phyloP scores from a whole-genome alignment of 2,797 vertebrate species.

The Crenuchus spilurus region DNA sequence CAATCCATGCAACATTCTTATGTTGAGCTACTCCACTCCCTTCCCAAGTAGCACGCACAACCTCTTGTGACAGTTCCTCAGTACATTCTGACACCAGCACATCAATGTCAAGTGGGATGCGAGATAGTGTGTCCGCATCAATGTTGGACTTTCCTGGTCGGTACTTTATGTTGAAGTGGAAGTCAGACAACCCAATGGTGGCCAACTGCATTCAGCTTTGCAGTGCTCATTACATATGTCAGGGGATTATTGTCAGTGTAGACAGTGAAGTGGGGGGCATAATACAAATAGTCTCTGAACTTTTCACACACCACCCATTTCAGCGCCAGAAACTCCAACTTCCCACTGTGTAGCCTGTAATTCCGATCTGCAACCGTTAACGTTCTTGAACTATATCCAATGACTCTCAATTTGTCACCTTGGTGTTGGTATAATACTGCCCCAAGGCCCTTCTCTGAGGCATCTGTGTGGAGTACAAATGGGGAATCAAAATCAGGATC shows the following conservation, averaged over 20 bases:
- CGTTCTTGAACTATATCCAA: too few species aligned
- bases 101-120: neutral
- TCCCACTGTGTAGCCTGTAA: too few species aligned
- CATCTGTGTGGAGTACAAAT: neutral
- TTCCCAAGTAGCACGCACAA: conserved; percentile 3
- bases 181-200: neutral
- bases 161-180: neutral
- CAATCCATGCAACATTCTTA: conserved; percentile 8
- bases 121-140: neutral
- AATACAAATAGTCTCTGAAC: too few species aligned
- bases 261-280: too few species aligned
- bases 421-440: neutral
- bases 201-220: neutral
- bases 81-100: neutral
- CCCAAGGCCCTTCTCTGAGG: neutral
- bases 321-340: too few species aligned
- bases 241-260: too few species aligned
- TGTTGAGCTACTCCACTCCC: neutral
- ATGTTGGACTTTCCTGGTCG: neutral
- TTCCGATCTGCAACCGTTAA: too few species aligned
- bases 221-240: conserved; percentile 14
- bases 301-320: too few species aligned
- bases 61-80: neutral
- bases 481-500: neutral
- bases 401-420: neutral